Evolutionary conservation across 2,888 invertebrate species (phyloP).

Genomic region (Noctua janthe): DNA sequence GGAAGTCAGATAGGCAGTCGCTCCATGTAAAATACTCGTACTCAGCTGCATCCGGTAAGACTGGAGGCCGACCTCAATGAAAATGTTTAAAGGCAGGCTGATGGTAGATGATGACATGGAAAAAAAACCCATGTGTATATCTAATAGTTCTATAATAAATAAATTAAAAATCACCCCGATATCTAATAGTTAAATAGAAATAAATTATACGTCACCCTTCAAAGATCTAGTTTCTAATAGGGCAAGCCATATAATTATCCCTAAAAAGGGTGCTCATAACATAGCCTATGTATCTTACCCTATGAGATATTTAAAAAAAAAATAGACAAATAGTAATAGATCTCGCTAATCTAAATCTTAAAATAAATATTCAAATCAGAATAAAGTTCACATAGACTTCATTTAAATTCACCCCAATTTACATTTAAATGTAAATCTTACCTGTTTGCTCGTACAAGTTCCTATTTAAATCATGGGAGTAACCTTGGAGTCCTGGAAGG

Average conservation of each 20-base stretch:
- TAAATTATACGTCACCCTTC: slow-evolving; percentile 27
- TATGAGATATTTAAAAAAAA: not conserved
- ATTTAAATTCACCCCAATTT: slow-evolving; percentile 64
- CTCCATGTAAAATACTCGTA: too few relatives aligned
- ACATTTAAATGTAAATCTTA: slow-evolving; percentile 54
- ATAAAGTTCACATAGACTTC: slow-evolving; percentile 44
- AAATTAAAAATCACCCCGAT: not conserved
- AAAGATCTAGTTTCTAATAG: slow-evolving; percentile 19
- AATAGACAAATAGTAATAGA: slow-evolving; percentile 54
- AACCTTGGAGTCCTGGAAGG: slow-evolving; percentile 59
- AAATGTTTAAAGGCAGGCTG: too few relatives aligned
- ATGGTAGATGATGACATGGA: too few relatives aligned
- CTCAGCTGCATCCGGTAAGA: too few relatives aligned
- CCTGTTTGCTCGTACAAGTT: slow-evolving; percentile 62
- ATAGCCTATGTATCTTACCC: slow-evolving; percentile 26
- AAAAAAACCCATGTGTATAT: not conserved
- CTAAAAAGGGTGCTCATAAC: not conserved
- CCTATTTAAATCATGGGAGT: slow-evolving; percentile 61
- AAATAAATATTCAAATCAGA: slow-evolving; percentile 26
- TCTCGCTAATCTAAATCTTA: not conserved
- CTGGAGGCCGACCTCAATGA: too few relatives aligned
- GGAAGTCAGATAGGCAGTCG: too few relatives aligned
- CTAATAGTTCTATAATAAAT: not conserved
- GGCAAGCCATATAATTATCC: not conserved
- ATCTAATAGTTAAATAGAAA: slow-evolving; percentile 27